A percentile compares a stretch with the other conserved stretches of the same genome.
Conservation (phyloP, 2,797 vertebrate species). For the Peromyscus nudipes region DNA sequence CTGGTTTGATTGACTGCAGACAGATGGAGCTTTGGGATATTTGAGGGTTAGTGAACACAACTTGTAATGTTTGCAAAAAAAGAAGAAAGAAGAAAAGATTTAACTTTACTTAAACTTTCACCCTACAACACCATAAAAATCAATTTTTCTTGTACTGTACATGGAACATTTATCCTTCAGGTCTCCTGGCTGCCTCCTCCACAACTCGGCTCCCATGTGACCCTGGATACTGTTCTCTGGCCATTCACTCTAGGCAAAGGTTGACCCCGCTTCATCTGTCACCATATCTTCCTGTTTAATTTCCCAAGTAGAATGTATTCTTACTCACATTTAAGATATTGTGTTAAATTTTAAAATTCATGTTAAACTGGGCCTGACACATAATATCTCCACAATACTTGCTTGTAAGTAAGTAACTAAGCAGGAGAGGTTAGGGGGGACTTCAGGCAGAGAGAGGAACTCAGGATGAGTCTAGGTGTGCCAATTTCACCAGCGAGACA, state of each 20-base stretch:
- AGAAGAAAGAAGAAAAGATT: neutral
- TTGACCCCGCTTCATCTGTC: neutral
- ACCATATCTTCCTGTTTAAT: neutral
- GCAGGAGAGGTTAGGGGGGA: neutral
- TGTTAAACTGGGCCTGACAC: neutral
- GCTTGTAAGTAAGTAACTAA: neutral
- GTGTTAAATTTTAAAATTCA: constrained; percentile 36
- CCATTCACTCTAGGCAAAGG: neutral
- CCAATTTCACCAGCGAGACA: neutral
- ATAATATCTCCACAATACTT: neutral
- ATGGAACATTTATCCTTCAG: neutral
- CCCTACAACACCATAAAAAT: neutral
- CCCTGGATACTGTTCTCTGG: neutral
- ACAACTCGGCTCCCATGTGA: neutral
- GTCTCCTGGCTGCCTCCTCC: neutral
- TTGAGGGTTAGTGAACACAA: constrained; percentile 94
- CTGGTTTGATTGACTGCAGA: constrained; percentile 91
- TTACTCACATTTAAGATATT: neutral
- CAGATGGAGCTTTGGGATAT: constrained; percentile 92
- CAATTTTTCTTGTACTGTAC: neutral
- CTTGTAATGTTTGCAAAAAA: constrained; percentile 94
- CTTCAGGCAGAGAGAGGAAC: neutral
- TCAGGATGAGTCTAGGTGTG: neutral
- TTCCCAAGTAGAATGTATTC: constrained; percentile 22
- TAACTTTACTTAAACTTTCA: constrained; percentile 27